phyloP scores from a whole-genome alignment of 2,113 vertebrate genomes.

The Corythaeola cristata region DNA sequence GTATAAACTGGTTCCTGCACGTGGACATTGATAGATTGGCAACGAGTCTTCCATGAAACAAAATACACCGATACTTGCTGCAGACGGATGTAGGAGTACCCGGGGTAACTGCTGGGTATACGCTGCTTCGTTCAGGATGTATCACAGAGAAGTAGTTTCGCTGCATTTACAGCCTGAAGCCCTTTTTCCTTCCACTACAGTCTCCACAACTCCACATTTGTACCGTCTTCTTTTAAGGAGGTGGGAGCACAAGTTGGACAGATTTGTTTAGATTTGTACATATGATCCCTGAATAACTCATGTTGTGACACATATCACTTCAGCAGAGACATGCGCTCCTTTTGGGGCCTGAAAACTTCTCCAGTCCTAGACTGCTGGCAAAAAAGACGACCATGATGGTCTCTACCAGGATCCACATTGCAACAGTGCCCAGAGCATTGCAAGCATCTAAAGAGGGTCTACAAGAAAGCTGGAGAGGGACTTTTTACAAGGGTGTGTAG shows the following conservation, averaged over 20 bases:
- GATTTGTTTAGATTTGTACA: conserved; percentile 6
- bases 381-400: accelerated
- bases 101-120: not conserved
- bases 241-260: not conserved
- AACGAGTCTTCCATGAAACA: not conserved
- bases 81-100: not conserved
- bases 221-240: not conserved
- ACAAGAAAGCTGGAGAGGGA: too few relatives aligned
- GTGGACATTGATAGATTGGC: not conserved
- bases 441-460: too few relatives aligned
- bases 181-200: not conserved
- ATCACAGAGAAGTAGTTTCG: not conserved
- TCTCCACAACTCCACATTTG: not conserved
- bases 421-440: not conserved
- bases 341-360: not conserved
- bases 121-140: not conserved
- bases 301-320: conserved; percentile 13
- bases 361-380: not conserved
- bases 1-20: not conserved
- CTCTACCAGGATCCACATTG: not conserved
- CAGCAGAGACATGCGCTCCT: not conserved
- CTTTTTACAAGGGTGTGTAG: too few relatives aligned
- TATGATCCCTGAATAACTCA: conserved; percentile 14
- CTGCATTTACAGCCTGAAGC: not conserved
- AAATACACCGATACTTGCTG: not conserved